These are phyloP conservation scores for Gallinago media DNA, from an alignment of 2,113 vertebrate genomes.

Conservation along the genomic window DNA sequence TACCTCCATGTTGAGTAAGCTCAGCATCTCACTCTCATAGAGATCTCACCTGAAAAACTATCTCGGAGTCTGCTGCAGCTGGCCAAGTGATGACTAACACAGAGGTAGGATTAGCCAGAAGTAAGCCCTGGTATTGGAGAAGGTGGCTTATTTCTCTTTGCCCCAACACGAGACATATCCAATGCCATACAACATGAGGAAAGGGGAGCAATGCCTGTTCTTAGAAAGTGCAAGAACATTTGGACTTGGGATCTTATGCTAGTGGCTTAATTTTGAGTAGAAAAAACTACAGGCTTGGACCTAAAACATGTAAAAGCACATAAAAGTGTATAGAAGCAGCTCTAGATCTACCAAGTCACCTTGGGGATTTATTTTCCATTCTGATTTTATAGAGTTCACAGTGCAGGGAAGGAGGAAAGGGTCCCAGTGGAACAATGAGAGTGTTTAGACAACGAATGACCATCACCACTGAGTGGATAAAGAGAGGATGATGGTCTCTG, in stretches of 20 bases:
- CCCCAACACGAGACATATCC: not conserved
- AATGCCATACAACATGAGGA: not conserved
- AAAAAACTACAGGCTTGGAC: not conserved
- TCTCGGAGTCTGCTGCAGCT: not conserved
- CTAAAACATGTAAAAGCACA: not conserved
- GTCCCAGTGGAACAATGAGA: not conserved
- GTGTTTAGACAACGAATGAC: not conserved
- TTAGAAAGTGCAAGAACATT: not conserved
- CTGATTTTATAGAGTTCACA: not conserved
- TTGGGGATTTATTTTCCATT: not conserved
- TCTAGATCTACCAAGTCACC: not conserved
- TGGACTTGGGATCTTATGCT: not conserved
- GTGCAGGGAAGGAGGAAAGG: not conserved
- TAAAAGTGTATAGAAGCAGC: not conserved
- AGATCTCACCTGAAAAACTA: not conserved
- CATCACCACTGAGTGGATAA: not conserved
- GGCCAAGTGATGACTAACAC: not conserved
- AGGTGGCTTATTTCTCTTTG: not conserved
- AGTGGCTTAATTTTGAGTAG: not conserved
- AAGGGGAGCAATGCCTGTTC: not conserved
- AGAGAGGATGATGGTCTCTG: not conserved
- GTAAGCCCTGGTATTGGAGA: not conserved
- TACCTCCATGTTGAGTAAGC: not conserved
- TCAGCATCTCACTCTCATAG: not conserved
- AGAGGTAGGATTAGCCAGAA: not conserved